Evolutionary conservation across 2,113 vertebrate species (phyloP).

Genomic region (Acrocephalus kingi): DNA sequence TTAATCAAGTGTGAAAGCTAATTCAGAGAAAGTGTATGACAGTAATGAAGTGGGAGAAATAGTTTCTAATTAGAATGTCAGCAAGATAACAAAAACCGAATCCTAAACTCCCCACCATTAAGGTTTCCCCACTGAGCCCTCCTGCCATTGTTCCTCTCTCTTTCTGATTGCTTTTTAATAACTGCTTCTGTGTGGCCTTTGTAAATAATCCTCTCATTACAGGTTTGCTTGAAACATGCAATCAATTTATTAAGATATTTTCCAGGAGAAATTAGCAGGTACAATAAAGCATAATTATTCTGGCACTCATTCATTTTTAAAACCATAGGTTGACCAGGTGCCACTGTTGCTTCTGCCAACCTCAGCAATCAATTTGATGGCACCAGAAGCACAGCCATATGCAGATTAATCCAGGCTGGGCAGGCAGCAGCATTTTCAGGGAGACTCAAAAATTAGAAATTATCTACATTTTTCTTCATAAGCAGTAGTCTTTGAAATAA

Average conservation of each 20-base stretch:
- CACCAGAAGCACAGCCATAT: not conserved
- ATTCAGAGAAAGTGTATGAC: constrained; percentile 55
- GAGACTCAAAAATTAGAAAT: not conserved
- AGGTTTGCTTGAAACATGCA: not conserved
- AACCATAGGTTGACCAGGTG: not conserved
- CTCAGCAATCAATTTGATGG: not conserved
- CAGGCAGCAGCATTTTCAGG: not conserved
- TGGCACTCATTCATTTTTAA: not conserved
- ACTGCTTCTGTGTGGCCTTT: not conserved
- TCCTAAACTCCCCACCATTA: not conserved
- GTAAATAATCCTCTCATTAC: constrained; percentile 6
- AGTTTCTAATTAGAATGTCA: constrained; percentile 61
- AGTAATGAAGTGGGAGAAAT: constrained; percentile 39
- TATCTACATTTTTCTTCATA: not conserved
- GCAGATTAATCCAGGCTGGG: not conserved
- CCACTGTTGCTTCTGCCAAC: not conserved
- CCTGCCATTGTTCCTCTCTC: not conserved
- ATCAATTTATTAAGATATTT: constrained; percentile 38
- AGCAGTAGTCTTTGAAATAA: not conserved
- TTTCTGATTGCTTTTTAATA: constrained; percentile 39
- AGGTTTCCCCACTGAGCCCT: not conserved
- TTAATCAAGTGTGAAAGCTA: constrained; percentile 59
- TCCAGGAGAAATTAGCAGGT: constrained; percentile 30
- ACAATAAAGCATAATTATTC: not conserved
- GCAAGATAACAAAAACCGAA: constrained; percentile 31